Conservation (phyloP, 2,797 vertebrate species). For the Arnoldichthys spilopterus region DNA sequence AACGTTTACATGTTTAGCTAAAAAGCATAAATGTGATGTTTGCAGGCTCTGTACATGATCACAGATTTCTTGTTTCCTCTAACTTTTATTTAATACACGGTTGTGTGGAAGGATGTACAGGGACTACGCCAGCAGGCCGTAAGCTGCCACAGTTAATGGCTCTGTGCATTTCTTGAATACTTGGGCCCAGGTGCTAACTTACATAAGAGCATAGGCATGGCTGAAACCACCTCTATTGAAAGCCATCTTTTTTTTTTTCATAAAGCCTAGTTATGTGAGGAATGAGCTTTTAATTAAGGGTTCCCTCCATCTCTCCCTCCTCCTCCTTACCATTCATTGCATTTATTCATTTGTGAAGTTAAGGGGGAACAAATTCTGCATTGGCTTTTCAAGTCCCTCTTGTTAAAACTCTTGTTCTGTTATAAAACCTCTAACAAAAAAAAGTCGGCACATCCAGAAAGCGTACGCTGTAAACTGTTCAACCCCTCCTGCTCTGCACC, state of each 20-base stretch:
- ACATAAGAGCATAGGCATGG: conserved; percentile 60
- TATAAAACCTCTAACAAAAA: background rate
- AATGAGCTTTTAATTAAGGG: conserved; percentile 75
- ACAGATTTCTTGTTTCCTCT: background rate
- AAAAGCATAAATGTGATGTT: background rate
- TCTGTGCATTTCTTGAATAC: conserved; percentile 67
- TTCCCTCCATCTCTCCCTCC: conserved; percentile 36
- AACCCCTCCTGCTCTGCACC: background rate
- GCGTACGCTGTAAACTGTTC: background rate
- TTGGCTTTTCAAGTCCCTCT: background rate
- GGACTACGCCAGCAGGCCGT: conserved; percentile 10
- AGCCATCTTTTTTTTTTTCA: conserved; percentile 43
- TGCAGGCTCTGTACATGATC: background rate
- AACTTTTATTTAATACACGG: conserved; percentile 2
- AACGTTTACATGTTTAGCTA: background rate
- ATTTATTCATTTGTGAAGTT: conserved; percentile 22
- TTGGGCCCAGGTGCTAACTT: conserved; percentile 73
- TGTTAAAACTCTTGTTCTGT: background rate
- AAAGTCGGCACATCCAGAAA: background rate
- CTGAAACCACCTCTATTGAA: conserved; percentile 54
- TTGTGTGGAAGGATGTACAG: conserved; percentile 9
- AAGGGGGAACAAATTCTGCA: background rate
- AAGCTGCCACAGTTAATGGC: conserved; percentile 59
- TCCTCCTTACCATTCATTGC: conserved; percentile 22
- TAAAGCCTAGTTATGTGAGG: conserved; percentile 68